Conservation (phyloP, 2,888 invertebrate species). For the Pogonocherus hispidulus region DNA sequence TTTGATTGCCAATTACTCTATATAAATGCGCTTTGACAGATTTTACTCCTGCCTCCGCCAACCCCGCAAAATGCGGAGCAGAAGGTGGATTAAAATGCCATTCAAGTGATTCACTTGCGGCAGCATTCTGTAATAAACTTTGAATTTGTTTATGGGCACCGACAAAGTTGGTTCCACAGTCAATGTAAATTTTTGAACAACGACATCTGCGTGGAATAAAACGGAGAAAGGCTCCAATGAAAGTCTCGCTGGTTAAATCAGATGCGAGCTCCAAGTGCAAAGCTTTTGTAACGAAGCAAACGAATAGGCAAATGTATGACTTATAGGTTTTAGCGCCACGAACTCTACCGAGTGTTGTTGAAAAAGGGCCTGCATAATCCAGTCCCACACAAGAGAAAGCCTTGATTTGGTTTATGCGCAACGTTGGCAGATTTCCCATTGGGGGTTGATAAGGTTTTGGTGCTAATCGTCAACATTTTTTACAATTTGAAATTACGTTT, state of each 20-base stretch:
- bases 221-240: constrained; percentile 35
- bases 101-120: not conserved
- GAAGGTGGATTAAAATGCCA: constrained; percentile 18
- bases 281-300: constrained; percentile 35
- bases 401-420: constrained; percentile 3
- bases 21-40: constrained; percentile 6
- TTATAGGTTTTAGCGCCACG: constrained; percentile 10
- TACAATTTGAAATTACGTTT: constrained; percentile 28
- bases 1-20: constrained; percentile 32
- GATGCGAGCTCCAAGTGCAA: constrained; percentile 35
- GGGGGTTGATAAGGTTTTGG: constrained; percentile 12
- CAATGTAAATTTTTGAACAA: not conserved
- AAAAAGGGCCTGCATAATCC: constrained; percentile 9
- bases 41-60: constrained; percentile 19
- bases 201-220: constrained; percentile 21
- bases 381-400: constrained; percentile 6
- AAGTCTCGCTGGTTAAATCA: constrained; percentile 33
- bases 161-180: constrained; percentile 19
- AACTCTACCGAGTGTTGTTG: not conserved
- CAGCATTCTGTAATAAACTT: not conserved
- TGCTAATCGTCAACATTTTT: constrained; percentile 1
- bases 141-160: constrained; percentile 1
- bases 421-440: constrained; percentile 19
- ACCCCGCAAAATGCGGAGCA: constrained; percentile 3
- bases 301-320: constrained; percentile 21